phyloP scores from a whole-genome alignment of 1,140 invertebrate genomes.

The Drosophila sulfurigaster region DNA sequence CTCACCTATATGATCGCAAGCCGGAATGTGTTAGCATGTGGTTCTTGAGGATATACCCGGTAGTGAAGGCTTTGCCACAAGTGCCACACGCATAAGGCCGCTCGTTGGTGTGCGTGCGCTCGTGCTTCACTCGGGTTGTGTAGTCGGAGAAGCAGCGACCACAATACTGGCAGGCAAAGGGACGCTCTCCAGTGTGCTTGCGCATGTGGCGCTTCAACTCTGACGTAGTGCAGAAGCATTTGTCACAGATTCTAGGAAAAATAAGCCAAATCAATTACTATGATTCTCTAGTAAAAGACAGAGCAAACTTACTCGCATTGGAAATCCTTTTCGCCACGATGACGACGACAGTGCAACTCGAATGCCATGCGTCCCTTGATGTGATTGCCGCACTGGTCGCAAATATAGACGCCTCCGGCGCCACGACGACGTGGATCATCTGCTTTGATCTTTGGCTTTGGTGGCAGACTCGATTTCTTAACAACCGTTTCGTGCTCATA shows the following conservation, averaged over 20 bases:
- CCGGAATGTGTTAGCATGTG: conserved; percentile 79
- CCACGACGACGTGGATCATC: conserved; percentile 64
- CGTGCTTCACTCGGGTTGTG: conserved; percentile 73
- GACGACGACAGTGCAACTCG: conserved; percentile 71
- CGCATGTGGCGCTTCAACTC: conserved; percentile 79
- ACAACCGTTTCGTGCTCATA: conserved; percentile 71
- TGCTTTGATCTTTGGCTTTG: conserved; percentile 59
- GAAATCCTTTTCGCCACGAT: conserved; percentile 72
- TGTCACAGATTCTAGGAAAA: conserved; percentile 63
- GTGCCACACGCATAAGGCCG: conserved; percentile 86
- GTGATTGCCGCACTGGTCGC: conserved; percentile 75
- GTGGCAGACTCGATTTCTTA: conserved; percentile 65
- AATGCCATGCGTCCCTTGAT: conserved; percentile 74
- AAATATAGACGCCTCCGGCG: conserved; percentile 68
- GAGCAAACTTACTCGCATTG: conserved; percentile 69
- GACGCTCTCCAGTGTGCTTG: conserved; percentile 72
- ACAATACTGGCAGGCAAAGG: conserved; percentile 73
- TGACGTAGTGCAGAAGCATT: conserved; percentile 76
- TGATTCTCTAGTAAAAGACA: background rate
- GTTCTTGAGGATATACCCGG: conserved; percentile 82
- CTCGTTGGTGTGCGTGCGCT: conserved; percentile 87
- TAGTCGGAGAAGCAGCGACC: conserved; percentile 75
- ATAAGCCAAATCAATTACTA: background rate
- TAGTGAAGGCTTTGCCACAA: conserved; percentile 87
- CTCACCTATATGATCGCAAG: conserved; percentile 69